Evolutionary conservation across 2,797 vertebrate species (phyloP).

Genomic region (Danio choprae): DNA sequence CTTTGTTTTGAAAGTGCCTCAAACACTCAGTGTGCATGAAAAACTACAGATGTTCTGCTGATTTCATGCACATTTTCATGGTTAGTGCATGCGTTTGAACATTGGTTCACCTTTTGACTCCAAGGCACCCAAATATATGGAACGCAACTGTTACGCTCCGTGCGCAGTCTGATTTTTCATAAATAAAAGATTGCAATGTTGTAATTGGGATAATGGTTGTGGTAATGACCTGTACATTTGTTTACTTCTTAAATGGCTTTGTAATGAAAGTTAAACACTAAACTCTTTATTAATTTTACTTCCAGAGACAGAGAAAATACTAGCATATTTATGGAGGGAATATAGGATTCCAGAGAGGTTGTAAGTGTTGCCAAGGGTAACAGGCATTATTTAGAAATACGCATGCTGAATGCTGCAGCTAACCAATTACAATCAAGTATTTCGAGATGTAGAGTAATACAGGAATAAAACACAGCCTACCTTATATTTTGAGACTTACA

Average conservation of each 20-base stretch:
- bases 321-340: neutral
- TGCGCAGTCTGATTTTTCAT: too few species aligned
- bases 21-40: neutral
- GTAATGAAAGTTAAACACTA: neutral
- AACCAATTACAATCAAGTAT: neutral
- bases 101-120: neutral
- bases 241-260: neutral
- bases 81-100: neutral
- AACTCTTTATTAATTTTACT: neutral
- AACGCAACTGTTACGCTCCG: too few species aligned
- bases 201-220: neutral
- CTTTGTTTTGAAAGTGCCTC: conserved; percentile 11
- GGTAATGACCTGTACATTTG: neutral
- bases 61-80: neutral
- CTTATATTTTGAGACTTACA: neutral
- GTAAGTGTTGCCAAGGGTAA: neutral
- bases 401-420: neutral
- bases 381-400: neutral
- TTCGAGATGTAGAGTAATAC: neutral
- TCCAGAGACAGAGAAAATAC: neutral
- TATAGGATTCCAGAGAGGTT: neutral
- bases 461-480: neutral
- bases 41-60: neutral
- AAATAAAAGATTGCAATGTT: too few species aligned
- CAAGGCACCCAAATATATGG: neutral